phyloP scores from a whole-genome alignment of 2,888 invertebrate genomes.

The Timandra comae region DNA sequence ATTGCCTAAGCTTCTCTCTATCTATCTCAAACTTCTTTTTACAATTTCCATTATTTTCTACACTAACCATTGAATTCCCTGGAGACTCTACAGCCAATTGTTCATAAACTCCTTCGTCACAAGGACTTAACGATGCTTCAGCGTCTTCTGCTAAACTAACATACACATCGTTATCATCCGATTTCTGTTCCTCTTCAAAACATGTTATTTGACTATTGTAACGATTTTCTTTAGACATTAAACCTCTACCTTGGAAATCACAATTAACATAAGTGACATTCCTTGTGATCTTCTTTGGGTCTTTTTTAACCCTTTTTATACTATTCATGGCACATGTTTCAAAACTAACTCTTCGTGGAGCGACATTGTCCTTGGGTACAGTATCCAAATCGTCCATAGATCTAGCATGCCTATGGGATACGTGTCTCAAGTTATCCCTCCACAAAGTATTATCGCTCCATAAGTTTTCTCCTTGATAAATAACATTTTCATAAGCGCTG shows the following conservation, averaged over 20 bases:
- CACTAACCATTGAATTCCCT: constrained; percentile 27
- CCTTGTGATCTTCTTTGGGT: constrained; percentile 74
- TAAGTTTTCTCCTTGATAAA: constrained; percentile 81
- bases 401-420: constrained; percentile 87
- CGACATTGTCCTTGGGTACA: constrained; percentile 36
- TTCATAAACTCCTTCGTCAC: constrained; percentile 77
- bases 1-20: constrained; percentile 90
- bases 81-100: constrained; percentile 63
- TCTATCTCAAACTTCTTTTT: constrained; percentile 81
- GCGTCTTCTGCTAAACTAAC: constrained; percentile 64
- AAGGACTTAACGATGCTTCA: constrained; percentile 34
- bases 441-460: constrained; percentile 91
- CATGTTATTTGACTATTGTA: constrained; percentile 28
- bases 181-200: constrained; percentile 42
- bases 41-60: constrained; percentile 25
- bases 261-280: constrained; percentile 89
- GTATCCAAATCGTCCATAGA: constrained; percentile 88
- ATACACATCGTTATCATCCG: constrained; percentile 71
- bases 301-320: constrained; percentile 62
- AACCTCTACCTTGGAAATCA: constrained; percentile 72
- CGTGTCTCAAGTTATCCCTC: constrained; percentile 86
- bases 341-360: constrained; percentile 38
- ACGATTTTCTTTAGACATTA: constrained; percentile 49
- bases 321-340: constrained; percentile 56
- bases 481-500: constrained; percentile 62